Evolutionary conservation across 2,113 vertebrate genomes (phyloP).

Genomic region (Numenius arquata): DNA sequence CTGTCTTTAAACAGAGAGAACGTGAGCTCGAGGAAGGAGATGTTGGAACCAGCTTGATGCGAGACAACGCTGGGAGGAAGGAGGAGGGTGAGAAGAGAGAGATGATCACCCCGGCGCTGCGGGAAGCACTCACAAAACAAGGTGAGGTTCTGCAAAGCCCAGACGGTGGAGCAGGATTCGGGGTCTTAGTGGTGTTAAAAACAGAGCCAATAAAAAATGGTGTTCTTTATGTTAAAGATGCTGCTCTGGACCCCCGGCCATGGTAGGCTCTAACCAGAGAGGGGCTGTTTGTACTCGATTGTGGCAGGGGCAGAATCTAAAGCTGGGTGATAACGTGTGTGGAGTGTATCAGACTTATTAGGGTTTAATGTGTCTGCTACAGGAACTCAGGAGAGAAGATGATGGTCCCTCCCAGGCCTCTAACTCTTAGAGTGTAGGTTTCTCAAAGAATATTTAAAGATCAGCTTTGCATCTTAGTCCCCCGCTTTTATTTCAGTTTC

Average conservation of each 20-base stretch:
- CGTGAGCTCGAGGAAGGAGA: slow-evolving; percentile 16
- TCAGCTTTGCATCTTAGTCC: neutral
- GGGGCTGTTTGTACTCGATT: neutral
- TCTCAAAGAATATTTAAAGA: neutral
- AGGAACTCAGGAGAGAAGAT: neutral
- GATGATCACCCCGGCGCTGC: slow-evolving; percentile 91
- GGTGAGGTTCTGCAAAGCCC: slow-evolving; percentile 68
- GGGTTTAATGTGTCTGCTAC: neutral
- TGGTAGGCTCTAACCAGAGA: too few relatives aligned
- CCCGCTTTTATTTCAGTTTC: neutral
- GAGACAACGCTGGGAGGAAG: slow-evolving; percentile 35
- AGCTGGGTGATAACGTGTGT: neutral
- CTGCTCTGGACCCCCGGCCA: neutral
- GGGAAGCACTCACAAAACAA: slow-evolving; percentile 89
- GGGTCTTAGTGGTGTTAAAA: too few relatives aligned
- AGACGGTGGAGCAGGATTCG: neutral
- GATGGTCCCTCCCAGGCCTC: rapidly evolving
- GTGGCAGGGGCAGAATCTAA: neutral
- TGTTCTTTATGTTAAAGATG: neutral
- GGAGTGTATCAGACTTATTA: neutral
- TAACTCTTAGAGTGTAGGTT: neutral
- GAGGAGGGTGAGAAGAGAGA: slow-evolving; percentile 77
- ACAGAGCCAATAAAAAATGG: neutral
- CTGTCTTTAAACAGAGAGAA: slow-evolving; percentile 73
- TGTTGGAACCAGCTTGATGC: slow-evolving; percentile 49